phyloP scores from a whole-genome alignment of 2,888 invertebrate species.

The Polydrusus tereticollis region DNA sequence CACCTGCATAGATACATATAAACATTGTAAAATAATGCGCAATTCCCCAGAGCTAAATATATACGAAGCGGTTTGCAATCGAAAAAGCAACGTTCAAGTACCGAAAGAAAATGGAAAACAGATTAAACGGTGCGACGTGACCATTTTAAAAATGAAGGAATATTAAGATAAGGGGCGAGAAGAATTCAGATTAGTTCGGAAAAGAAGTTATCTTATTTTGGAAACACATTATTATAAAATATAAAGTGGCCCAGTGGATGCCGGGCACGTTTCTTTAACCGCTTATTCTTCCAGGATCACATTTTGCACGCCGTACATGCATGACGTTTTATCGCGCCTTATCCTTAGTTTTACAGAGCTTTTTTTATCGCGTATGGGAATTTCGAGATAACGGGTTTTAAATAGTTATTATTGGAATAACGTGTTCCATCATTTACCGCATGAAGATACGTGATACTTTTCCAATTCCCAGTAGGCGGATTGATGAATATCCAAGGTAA shows the following conservation, averaged over 20 bases:
- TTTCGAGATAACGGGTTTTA: background rate
- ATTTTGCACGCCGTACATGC: slow-evolving; percentile 47
- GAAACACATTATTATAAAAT: slow-evolving; percentile 63
- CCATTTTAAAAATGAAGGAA: slow-evolving; percentile 63
- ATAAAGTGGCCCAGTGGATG: slow-evolving; percentile 59
- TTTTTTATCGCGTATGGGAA: slow-evolving; percentile 19
- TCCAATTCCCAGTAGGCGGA: background rate
- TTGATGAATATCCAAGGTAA: background rate
- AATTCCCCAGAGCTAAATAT: slow-evolving; percentile 25
- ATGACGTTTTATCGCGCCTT: slow-evolving; percentile 38
- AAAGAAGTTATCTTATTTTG: slow-evolving; percentile 63
- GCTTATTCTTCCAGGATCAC: slow-evolving; percentile 49
- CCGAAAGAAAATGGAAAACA: slow-evolving; percentile 62
- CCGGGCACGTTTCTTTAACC: slow-evolving; percentile 57
- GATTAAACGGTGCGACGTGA: slow-evolving; percentile 65
- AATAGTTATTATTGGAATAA: slow-evolving; percentile 8
- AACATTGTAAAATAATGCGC: slow-evolving; percentile 7
- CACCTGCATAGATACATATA: background rate
- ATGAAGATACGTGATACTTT: background rate
- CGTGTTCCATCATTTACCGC: background rate
- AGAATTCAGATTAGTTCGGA: slow-evolving; percentile 62
- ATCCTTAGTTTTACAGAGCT: slow-evolving; percentile 27
- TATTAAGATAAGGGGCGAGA: slow-evolving; percentile 61
- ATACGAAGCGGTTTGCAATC: slow-evolving; percentile 32
- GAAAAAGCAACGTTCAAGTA: slow-evolving; percentile 28